Conservation (phyloP, 2,888 invertebrate genomes). For the Drosophila macrospina region DNA sequence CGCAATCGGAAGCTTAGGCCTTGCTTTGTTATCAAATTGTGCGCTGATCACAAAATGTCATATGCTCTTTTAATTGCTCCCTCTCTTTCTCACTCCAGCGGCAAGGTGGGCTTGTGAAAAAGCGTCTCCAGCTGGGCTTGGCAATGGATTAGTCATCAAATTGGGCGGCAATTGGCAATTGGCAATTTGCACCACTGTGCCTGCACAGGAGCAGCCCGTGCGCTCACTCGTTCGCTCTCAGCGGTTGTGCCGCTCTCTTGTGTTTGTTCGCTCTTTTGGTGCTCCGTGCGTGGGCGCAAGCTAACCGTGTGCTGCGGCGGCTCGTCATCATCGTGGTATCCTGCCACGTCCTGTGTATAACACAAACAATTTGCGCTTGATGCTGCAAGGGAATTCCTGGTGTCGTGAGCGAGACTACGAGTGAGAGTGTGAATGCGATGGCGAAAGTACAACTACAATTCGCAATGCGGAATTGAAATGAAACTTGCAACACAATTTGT, state of each 20-base stretch:
- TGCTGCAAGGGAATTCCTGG: conserved; percentile 65
- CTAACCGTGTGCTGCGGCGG: too few relatives aligned
- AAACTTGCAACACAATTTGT: conserved; percentile 27
- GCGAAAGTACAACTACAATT: conserved; percentile 32
- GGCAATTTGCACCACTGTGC: conserved; percentile 39
- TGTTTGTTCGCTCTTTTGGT: conserved; percentile 18
- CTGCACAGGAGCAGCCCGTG: conserved; percentile 4
- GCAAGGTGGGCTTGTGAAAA: neutral
- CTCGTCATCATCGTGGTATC: conserved; percentile 11
- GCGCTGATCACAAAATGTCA: too few relatives aligned
- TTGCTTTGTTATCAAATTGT: too few relatives aligned
- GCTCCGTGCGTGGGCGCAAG: conserved; percentile 8
- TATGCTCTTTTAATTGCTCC: too few relatives aligned
- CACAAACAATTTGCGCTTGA: conserved; percentile 68
- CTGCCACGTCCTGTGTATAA: conserved; percentile 69
- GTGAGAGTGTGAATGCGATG: conserved; percentile 26
- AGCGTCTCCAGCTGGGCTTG: neutral
- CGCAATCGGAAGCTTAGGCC: too few relatives aligned
- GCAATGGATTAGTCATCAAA: conserved; percentile 23
- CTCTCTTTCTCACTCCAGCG: neutral
- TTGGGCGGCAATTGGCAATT: conserved; percentile 1
- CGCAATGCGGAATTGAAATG: conserved; percentile 12
- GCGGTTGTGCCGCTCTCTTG: conserved; percentile 7
- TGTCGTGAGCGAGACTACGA: conserved; percentile 2
- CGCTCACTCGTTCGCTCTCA: conserved; percentile 7